These are phyloP conservation scores for Oscheius sp. DNA, from an alignment of 2,888 invertebrate species.

Conservation along the genomic window DNA sequence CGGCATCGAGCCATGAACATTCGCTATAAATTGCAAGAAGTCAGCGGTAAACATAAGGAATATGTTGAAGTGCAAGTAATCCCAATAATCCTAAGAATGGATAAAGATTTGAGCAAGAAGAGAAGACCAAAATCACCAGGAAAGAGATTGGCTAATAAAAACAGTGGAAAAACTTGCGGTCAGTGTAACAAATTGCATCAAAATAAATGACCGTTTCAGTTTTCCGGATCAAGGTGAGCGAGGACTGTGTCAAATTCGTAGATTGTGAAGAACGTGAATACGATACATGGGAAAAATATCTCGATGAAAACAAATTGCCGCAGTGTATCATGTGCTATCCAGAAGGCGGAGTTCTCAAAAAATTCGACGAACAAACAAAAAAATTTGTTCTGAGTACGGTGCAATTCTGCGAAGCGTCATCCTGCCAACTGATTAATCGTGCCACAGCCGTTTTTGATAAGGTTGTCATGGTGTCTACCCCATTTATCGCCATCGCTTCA, in stretches of 20 bases:
- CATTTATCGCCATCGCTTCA: background rate
- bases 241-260: background rate
- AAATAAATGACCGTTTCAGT: background rate
- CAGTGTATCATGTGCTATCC: background rate
- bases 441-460: background rate
- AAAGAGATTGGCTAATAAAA: background rate
- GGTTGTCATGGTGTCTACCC: background rate
- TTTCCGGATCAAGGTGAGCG: background rate
- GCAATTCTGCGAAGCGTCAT: background rate
- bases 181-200: background rate
- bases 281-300: constrained; percentile 3
- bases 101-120: background rate
- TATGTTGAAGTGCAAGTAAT: background rate
- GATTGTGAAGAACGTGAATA: background rate
- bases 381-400: background rate
- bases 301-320: background rate
- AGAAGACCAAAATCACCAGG: background rate
- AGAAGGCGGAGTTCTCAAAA: background rate
- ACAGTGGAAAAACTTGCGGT: background rate
- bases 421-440: background rate
- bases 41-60: background rate
- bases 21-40: background rate
- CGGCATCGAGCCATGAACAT: background rate
- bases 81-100: background rate
- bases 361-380: no score